These are phyloP conservation scores for Chloebia gouldiae DNA, from an alignment of 2,113 vertebrate species.

Conservation along the genomic window DNA sequence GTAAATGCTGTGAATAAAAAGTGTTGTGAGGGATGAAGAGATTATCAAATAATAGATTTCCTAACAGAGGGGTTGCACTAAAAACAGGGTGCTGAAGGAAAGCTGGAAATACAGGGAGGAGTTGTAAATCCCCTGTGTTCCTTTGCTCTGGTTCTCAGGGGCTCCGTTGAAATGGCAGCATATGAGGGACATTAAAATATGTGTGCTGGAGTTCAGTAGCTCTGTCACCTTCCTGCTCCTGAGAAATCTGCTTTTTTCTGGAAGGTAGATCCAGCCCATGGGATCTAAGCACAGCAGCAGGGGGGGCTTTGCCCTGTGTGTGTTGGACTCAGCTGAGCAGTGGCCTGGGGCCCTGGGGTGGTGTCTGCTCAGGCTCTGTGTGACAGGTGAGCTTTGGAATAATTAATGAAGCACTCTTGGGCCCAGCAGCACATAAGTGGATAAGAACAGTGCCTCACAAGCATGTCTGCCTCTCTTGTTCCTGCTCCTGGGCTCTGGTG, in stretches of 20 bases:
- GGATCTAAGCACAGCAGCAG: not conserved
- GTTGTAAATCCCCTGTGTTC: not conserved
- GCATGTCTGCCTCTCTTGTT: not conserved
- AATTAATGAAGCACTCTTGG: not conserved
- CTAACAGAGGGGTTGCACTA: not conserved
- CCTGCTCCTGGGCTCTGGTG: not conserved
- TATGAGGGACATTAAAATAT: not conserved
- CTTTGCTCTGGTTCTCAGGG: not conserved
- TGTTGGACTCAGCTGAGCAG: not conserved
- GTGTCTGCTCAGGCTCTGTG: not conserved
- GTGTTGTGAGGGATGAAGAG: not conserved
- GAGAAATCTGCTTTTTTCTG: not conserved
- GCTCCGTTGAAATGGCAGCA: not conserved
- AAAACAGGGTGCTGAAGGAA: not conserved
- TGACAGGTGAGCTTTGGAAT: not conserved
- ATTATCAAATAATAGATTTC: not conserved
- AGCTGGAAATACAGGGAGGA: not conserved
- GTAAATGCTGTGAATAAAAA: not conserved
- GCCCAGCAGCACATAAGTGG: not conserved
- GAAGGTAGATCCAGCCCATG: not conserved
- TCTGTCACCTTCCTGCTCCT: not conserved
- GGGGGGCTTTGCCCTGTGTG: not conserved
- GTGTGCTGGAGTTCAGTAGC: not conserved
- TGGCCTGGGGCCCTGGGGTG: not conserved
- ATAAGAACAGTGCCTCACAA: not conserved